phyloP scores from a whole-genome alignment of 2,113 vertebrate species.

The Calonectris borealis region DNA sequence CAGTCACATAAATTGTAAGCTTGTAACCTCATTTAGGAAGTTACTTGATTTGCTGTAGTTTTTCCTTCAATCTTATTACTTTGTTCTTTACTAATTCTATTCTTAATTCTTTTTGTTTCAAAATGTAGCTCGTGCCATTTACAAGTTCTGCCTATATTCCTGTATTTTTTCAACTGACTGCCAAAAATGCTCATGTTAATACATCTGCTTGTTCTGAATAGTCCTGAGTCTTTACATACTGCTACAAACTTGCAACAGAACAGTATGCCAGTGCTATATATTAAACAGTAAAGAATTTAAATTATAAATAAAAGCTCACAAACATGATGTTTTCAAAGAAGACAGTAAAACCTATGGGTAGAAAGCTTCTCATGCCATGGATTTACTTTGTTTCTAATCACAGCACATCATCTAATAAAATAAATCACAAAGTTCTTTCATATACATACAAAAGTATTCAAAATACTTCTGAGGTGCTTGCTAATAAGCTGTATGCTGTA shows the following conservation, averaged over 20 bases:
- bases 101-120: background rate
- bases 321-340: background rate
- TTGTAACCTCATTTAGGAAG: background rate
- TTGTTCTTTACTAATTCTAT: background rate
- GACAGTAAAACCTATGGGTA: background rate
- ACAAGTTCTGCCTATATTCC: background rate
- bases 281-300: background rate
- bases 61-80: background rate
- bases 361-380: background rate
- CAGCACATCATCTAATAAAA: background rate
- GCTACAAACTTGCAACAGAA: background rate
- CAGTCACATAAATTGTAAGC: background rate
- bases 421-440: background rate
- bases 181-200: background rate
- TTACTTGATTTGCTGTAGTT: background rate
- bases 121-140: background rate
- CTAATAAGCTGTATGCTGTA: background rate
- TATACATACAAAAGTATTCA: background rate
- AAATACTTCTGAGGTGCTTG: background rate
- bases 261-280: background rate
- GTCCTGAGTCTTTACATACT: background rate
- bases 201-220: background rate
- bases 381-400: background rate
- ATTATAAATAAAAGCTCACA: background rate
- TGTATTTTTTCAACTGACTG: background rate